These are phyloP conservation scores for Amphiprion ocellaris DNA, from an alignment of 2,113 vertebrate species.

Conservation along the genomic window DNA sequence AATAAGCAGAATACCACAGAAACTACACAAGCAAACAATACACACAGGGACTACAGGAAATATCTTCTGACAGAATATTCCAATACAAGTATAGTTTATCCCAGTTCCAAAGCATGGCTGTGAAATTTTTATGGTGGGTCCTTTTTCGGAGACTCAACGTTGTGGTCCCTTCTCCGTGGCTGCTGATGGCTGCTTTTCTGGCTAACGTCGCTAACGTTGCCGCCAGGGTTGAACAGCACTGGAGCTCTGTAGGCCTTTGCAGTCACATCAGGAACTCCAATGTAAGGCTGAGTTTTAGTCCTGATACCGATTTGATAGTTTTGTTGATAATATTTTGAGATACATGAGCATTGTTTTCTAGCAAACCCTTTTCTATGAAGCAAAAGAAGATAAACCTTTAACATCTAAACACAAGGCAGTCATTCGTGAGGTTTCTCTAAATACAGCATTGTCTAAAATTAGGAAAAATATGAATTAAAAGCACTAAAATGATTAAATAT, in stretches of 20 bases:
- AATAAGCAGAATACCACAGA: neutral
- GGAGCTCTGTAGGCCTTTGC: neutral
- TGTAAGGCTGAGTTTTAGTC: too few species aligned
- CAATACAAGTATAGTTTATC: neutral
- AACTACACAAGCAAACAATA: neutral
- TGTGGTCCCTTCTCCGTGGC: too few species aligned
- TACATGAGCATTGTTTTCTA: neutral
- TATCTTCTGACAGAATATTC: neutral
- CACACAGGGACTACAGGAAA: neutral
- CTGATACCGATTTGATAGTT: too few species aligned
- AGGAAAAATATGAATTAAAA: too few species aligned
- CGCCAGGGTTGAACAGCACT: neutral
- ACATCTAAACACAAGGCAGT: neutral
- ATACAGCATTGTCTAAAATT: neutral
- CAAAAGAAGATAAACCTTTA: neutral
- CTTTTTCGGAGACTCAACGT: neutral
- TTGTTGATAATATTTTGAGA: constrained; percentile 7
- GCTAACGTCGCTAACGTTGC: neutral
- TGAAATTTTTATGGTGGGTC: neutral
- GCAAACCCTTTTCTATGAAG: neutral
- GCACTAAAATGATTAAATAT: too few species aligned
- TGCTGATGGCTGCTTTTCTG: neutral
- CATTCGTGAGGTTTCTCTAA: neutral
- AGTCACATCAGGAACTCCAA: too few species aligned
- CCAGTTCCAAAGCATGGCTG: neutral